phyloP scores from a whole-genome alignment of 2,113 vertebrate species.

The Hucho hucho region DNA sequence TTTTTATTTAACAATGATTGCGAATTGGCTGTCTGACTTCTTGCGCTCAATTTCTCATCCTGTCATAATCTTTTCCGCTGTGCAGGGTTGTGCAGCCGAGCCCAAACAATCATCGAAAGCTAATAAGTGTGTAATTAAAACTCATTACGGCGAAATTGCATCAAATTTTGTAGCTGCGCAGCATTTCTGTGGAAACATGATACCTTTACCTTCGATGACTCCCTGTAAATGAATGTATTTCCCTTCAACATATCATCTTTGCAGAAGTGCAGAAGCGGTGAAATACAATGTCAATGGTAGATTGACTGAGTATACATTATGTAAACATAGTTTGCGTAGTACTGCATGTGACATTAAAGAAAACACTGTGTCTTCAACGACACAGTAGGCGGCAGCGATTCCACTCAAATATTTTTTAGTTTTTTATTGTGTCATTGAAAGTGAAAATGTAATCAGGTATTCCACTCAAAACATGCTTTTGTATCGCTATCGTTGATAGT shows the following conservation, averaged over 20 bases:
- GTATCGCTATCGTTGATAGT: not conserved
- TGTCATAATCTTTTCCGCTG: conserved; percentile 40
- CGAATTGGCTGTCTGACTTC: conserved; percentile 28
- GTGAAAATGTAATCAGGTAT: too few species aligned
- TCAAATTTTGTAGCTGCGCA: conserved; percentile 40
- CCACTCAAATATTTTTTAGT: too few species aligned
- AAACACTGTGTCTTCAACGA: not conserved
- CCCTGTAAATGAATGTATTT: conserved; percentile 21
- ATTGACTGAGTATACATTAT: not conserved
- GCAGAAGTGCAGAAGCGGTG: not conserved
- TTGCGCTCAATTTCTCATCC: conserved; percentile 42
- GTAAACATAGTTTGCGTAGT: not conserved
- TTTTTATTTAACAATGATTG: conserved; percentile 15
- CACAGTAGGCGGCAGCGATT: too few species aligned
- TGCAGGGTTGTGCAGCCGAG: conserved; percentile 23
- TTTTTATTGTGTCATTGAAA: too few species aligned
- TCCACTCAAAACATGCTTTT: too few species aligned
- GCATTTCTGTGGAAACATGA: conserved; percentile 42
- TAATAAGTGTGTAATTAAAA: conserved; percentile 69
- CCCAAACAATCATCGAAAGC: conserved; percentile 60
- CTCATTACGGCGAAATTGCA: conserved; percentile 57
- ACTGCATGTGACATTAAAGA: not conserved
- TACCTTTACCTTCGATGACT: conserved; percentile 18
- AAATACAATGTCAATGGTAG: not conserved
- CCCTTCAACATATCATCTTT: conserved; percentile 8